Percentiles rank a stretch among this genome's conserved stretches.
Conservation (phyloP, 2,888 invertebrate species). For the Sarcophaga variegata region DNA sequence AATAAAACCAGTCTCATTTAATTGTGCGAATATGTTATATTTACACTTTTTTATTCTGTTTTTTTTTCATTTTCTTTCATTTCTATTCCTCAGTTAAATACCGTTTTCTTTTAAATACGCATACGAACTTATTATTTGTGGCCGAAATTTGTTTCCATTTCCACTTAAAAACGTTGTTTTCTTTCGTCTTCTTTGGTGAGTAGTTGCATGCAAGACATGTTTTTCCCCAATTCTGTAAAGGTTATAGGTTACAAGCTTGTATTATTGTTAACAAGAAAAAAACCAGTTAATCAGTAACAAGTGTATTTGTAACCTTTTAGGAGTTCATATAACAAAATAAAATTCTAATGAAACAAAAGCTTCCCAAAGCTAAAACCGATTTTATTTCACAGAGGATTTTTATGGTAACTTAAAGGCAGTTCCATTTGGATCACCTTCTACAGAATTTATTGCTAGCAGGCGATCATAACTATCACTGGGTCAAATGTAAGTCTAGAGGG, state of each 20-base stretch:
- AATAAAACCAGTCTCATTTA: constrained; percentile 41
- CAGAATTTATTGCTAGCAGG: too few relatives aligned
- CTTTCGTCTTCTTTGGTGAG: constrained; percentile 12
- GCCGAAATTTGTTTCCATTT: not conserved
- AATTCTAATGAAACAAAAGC: too few relatives aligned
- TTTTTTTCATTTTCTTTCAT: not conserved
- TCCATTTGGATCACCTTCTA: too few relatives aligned
- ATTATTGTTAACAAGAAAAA: not conserved
- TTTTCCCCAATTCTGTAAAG: not conserved
- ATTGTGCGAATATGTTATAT: not conserved
- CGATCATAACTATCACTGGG: too few relatives aligned
- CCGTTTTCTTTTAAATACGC: not conserved
- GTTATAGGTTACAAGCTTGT: constrained; percentile 10
- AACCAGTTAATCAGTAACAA: too few relatives aligned
- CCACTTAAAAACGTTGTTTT: not conserved
- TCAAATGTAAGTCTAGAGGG: too few relatives aligned
- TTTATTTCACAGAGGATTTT: too few relatives aligned
- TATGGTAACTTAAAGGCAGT: too few relatives aligned
- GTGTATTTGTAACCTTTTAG: too few relatives aligned
- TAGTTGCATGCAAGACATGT: not conserved
- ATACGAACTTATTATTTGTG: constrained; percentile 2
- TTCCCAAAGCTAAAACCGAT: too few relatives aligned
- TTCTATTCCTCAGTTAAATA: too few relatives aligned
- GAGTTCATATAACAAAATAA: too few relatives aligned
- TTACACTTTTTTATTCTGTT: not conserved